Evolutionary conservation across 2,113 vertebrate species (phyloP).

Genomic region (Madoqua kirkii): DNA sequence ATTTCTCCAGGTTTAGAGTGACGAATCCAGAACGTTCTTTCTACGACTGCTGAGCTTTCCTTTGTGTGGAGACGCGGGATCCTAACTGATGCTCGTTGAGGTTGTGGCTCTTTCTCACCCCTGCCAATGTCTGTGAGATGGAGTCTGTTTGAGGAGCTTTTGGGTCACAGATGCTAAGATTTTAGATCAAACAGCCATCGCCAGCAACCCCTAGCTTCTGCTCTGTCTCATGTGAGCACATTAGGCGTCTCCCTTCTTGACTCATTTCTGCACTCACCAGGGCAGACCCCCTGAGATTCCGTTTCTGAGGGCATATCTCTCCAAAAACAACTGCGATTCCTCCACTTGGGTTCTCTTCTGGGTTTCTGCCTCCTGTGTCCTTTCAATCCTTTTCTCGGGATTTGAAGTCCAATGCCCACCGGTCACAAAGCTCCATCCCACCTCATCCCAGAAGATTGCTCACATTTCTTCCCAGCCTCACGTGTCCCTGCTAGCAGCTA

Average conservation of each 20-base stretch:
- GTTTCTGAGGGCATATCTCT: accelerated
- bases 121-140: accelerated
- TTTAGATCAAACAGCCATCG: accelerated
- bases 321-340: background rate
- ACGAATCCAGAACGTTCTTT: accelerated
- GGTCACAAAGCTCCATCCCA: background rate
- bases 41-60: background rate
- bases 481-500: background rate
- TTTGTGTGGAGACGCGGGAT: background rate
- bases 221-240: background rate
- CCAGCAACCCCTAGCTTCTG: background rate
- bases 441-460: background rate
- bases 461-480: background rate
- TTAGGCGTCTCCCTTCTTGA: background rate
- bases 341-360: background rate
- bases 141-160: background rate
- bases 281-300: background rate
- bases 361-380: background rate
- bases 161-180: too few relatives aligned
- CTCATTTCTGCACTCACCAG: accelerated
- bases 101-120: background rate
- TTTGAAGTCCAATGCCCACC: background rate
- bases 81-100: background rate
- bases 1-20: background rate
- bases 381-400: background rate